Conservation (phyloP, 2,113 vertebrate species). For the Phrynosoma platyrhinos region DNA sequence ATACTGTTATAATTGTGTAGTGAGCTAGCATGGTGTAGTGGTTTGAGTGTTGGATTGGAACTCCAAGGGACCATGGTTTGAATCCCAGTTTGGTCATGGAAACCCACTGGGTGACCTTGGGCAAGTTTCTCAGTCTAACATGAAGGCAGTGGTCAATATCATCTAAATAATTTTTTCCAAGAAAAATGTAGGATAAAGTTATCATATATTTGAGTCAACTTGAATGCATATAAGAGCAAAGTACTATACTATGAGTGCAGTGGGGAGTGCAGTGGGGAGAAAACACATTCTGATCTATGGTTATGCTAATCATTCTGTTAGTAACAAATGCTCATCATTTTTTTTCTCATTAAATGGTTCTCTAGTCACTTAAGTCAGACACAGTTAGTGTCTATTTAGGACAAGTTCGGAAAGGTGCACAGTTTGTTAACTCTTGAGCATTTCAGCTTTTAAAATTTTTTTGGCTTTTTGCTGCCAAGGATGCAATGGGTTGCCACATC, state of each 20-base stretch:
- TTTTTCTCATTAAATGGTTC: background rate
- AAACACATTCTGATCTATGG: background rate
- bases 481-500: background rate
- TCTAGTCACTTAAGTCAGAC: background rate
- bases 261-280: background rate
- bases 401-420: background rate
- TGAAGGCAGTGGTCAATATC: too few species aligned
- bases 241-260: background rate
- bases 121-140: too few species aligned
- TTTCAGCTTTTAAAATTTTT: background rate
- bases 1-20: too few species aligned
- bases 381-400: background rate
- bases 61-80: too few species aligned
- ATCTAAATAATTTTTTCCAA: too few species aligned
- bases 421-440: background rate
- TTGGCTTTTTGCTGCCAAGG: constrained; percentile 5
- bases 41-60: too few species aligned
- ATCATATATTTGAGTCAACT: too few species aligned
- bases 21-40: too few species aligned
- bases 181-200: too few species aligned
- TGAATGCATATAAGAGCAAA: too few species aligned
- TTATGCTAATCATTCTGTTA: background rate
- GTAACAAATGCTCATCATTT: background rate
- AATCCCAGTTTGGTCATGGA: too few species aligned
- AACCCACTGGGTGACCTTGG: too few species aligned